Base-by-base conservation (phyloP, 2,797 vertebrate species). In the Argya squamiceps region DNA sequence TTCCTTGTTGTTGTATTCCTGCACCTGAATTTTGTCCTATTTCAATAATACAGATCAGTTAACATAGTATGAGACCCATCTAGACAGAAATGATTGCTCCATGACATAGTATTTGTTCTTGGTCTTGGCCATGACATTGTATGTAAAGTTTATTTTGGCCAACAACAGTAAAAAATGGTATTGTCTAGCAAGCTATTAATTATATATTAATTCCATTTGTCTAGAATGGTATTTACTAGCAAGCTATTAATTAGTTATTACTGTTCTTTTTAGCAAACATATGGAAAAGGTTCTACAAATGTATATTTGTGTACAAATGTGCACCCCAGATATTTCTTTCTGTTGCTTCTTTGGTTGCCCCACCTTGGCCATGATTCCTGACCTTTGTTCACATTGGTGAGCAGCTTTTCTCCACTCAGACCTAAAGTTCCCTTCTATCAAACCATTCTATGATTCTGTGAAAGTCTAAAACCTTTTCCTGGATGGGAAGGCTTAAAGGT, bases 361-460 rank as follows among this genome's bases (percentile, higher is more conserved):
- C 13, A 23, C 22, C 41, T n/a, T 34, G 8, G 10, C 27, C 22
- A 23, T 3, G 26, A 46, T 63, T 89, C 69, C 36, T 3, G 1
- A 24, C 20, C 46, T 62, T 50, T 0, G 0, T 20, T 64, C 26
- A 27, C 30, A 4, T 50, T 5, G 0, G 23, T n/a, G 24, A 6
- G 2, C 18, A 71, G 58, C 20, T 59, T 73, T 43, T n/a, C 30
- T 56, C 26, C 11, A 12, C 11, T 70, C 60, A 77, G 44, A 60
- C 23, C 44, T 36, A 29, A 71, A 79, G 5, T 9, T 88, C 20
- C 16, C 22, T 58, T 64, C 43, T 65, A 5, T 68, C 15, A 64
- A 64, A 59, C 5, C 15, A 34, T 23, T 64, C 50, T 20, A 16
- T 13, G 30, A 39, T 27, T 58, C 15, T 59, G 0, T 64, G 5